Conservation (phyloP, 2,113 vertebrate species). For the Ctenomys sociabilis region DNA sequence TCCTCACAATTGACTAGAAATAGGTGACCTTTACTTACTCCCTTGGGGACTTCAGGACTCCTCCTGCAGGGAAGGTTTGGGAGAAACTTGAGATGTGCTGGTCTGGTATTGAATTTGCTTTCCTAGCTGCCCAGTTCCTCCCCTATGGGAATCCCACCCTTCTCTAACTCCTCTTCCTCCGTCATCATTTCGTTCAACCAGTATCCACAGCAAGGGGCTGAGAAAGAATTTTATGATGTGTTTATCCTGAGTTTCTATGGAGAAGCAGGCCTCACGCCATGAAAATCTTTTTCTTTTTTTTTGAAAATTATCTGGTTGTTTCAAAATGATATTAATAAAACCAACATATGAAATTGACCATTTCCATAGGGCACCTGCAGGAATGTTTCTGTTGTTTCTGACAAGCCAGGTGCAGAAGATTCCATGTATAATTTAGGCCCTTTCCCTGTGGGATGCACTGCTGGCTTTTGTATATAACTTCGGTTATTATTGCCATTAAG, state of each 20-base stretch:
- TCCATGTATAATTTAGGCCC: constrained; percentile 81
- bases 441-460: constrained; percentile 74
- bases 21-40: background rate
- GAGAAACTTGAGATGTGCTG: background rate
- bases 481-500: constrained; percentile 83
- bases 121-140: constrained; percentile 1
- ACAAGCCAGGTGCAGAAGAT: constrained; percentile 79
- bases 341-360: constrained; percentile 68
- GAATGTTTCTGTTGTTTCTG: constrained; percentile 71
- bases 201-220: constrained; percentile 19
- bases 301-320: constrained; percentile 50
- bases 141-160: background rate
- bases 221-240: constrained; percentile 33
- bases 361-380: constrained; percentile 62
- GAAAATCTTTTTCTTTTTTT: constrained; percentile 56
- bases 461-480: constrained; percentile 79
- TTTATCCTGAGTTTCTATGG: constrained; percentile 30
- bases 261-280: background rate
- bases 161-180: background rate
- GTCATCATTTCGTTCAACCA: background rate
- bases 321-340: constrained; percentile 68
- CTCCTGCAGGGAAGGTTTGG: background rate
- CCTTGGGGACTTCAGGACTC: background rate
- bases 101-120: background rate
- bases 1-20: background rate